These are phyloP conservation scores for Oxyura jamaicensis DNA, from an alignment of 2,113 vertebrate genomes.

Conservation along the genomic window DNA sequence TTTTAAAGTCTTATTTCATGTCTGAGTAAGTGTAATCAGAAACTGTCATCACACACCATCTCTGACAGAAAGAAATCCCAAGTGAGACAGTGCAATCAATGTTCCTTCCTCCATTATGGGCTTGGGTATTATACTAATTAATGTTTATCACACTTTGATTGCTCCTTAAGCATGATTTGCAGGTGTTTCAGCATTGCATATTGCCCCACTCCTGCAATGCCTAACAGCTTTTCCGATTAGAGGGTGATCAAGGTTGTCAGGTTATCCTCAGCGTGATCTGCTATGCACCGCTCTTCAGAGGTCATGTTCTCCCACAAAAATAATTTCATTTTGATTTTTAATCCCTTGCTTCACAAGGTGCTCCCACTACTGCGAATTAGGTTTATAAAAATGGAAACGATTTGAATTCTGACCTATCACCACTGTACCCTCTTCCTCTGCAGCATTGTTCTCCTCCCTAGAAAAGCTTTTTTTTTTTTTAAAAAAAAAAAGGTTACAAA, in stretches of 20 bases:
- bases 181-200: slow-evolving; percentile 51
- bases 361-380: not conserved
- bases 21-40: slow-evolving; percentile 71
- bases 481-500: not conserved
- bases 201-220: not conserved
- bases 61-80: slow-evolving; percentile 63
- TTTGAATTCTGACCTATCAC: not conserved
- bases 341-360: not conserved
- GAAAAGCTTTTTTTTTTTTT: not conserved
- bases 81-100: slow-evolving; percentile 61
- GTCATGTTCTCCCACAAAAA: not conserved
- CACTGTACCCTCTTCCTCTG: not conserved
- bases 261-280: slow-evolving; percentile 22
- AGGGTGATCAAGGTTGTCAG: slow-evolving; percentile 41
- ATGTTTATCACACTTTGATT: slow-evolving; percentile 73
- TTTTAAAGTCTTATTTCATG: slow-evolving; percentile 33
- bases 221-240: not conserved
- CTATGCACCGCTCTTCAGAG: not conserved
- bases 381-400: not conserved
- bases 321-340: not conserved
- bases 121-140: slow-evolving; percentile 72
- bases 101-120: slow-evolving; percentile 64
- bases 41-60: slow-evolving; percentile 19
- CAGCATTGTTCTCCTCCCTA: not conserved
- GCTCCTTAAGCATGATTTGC: slow-evolving; percentile 71